Conservation (phyloP, 2,888 invertebrate genomes). For the Coelopa pilipes region DNA sequence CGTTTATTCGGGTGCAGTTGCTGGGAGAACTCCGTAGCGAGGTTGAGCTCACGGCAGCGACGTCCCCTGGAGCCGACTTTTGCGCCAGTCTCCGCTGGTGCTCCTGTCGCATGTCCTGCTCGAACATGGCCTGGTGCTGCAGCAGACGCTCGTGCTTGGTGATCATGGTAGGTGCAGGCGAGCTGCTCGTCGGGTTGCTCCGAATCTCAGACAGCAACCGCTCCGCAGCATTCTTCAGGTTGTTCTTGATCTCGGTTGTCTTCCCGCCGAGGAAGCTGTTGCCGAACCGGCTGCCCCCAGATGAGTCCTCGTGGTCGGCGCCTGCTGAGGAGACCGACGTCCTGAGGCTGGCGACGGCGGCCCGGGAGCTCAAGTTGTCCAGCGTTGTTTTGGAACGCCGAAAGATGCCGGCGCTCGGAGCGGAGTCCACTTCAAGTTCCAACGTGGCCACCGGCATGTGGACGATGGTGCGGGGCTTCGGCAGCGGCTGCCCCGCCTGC, state of each 20-base stretch:
- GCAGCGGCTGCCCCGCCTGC: conserved; percentile 57
- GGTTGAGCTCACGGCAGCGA: conserved; percentile 46
- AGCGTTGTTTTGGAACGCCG: conserved; percentile 63
- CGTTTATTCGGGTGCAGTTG: conserved; percentile 60
- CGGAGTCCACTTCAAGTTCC: conserved; percentile 44
- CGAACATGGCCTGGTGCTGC: conserved; percentile 54
- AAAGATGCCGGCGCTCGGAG: conserved; percentile 50
- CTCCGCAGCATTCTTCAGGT: conserved; percentile 65
- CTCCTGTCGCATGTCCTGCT: conserved; percentile 50
- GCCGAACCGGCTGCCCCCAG: conserved; percentile 31
- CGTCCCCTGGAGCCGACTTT: conserved; percentile 32
- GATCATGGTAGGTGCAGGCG: conserved; percentile 53
- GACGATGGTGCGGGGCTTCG: conserved; percentile 60
- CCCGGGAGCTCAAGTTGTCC: conserved; percentile 53
- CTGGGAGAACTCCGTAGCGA: conserved; percentile 3
- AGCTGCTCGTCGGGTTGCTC: conserved; percentile 60
- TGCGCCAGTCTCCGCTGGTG: conserved; percentile 26
- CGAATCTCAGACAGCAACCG: conserved; percentile 65
- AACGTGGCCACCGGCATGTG: conserved; percentile 60
- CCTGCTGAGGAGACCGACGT: conserved; percentile 36
- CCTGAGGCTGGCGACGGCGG: conserved; percentile 36
- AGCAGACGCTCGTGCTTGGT: conserved; percentile 60
- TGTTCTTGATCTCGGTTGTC: conserved; percentile 64
- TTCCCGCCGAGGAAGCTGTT: conserved; percentile 55
- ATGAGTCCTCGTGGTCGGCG: conserved; percentile 36